Evolutionary conservation across 2,113 vertebrate genomes (phyloP), one percentile per base, ranked within the genome.

Genomic region (Stigmatopora argus): DNA sequence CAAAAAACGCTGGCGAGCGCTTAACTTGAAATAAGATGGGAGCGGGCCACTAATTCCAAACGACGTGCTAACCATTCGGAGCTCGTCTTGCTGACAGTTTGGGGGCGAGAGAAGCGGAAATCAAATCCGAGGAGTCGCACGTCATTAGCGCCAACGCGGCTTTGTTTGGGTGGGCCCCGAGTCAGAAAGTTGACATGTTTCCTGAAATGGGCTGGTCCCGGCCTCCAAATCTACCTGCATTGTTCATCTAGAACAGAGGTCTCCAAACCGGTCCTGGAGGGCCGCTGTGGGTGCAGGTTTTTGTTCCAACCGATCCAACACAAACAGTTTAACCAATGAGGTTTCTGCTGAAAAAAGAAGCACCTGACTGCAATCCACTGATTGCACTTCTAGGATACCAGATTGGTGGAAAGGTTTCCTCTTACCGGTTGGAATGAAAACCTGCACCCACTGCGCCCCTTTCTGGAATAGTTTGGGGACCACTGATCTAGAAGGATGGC

Each of bases 161-260:
- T 83, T 88, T 83, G 86, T 82, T 75, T 45, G 49, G 7, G 73
- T 41, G 63, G 56, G 0, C 12, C 55, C 62, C 8, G 65, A 73
- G 65, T 59, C 72, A 62, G 77, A 23, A 71, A 65, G 65, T 45
- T 73, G 82, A 85, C 84, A 72, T 89, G 86, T 82, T 89, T 87
- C 59, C 77, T 71, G 81, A 83, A 85, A 78, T 35, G 71, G 73
- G 66, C 65, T 1, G 1, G 60, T 62, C 73, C 58, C 11, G 52
- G 62, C 48, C 47, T 72, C 65, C 74, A 63, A 69, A 58, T 65
- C 66, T 75, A 87, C 80, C 83, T 73, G 75, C 74, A 62, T 75
- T 86, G 74, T 83, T 81, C 75, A 55, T 74, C 86, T 84, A n/a
- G n/a, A n/a, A n/a, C n/a, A n/a, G n/a, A n/a, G n/a, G n/a, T n/a